A percentile compares a stretch with the other conserved stretches of the same genome.
phyloP scores from a whole-genome alignment of 2,113 vertebrate species.

The Pongo pygmaeus region DNA sequence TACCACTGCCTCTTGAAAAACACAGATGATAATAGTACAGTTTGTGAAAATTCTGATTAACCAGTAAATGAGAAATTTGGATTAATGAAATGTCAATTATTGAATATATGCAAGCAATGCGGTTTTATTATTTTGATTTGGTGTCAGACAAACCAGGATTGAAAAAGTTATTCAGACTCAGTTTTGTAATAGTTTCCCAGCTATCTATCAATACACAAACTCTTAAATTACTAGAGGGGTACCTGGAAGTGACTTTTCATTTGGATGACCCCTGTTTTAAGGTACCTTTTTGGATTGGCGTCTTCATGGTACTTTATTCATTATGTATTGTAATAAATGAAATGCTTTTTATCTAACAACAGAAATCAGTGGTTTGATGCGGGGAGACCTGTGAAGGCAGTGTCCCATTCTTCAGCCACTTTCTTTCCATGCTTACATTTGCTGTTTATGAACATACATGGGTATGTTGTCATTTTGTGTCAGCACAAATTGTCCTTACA shows the following conservation, averaged over 20 bases:
- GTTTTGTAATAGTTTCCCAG: background rate
- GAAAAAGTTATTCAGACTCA: background rate
- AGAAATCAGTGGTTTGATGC: background rate
- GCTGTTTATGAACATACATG: background rate
- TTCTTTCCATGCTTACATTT: background rate
- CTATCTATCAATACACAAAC: background rate
- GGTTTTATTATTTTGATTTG: background rate
- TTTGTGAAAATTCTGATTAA: background rate
- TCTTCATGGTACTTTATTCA: background rate
- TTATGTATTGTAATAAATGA: background rate
- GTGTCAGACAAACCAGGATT: background rate
- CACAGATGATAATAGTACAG: too few species aligned
- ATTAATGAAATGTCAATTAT: background rate
- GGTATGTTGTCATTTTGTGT: background rate
- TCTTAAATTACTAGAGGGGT: background rate
- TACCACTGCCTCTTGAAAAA: background rate
- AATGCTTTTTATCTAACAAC: background rate
- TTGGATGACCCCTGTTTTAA: background rate
- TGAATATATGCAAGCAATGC: background rate
- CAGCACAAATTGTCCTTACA: background rate
- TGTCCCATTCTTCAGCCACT: background rate
- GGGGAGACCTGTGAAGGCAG: background rate
- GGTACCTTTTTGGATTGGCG: background rate
- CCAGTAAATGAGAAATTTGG: background rate
- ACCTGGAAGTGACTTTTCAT: background rate